Evolutionary conservation across 2,113 vertebrate species (phyloP).

Genomic region (Esox niger): DNA sequence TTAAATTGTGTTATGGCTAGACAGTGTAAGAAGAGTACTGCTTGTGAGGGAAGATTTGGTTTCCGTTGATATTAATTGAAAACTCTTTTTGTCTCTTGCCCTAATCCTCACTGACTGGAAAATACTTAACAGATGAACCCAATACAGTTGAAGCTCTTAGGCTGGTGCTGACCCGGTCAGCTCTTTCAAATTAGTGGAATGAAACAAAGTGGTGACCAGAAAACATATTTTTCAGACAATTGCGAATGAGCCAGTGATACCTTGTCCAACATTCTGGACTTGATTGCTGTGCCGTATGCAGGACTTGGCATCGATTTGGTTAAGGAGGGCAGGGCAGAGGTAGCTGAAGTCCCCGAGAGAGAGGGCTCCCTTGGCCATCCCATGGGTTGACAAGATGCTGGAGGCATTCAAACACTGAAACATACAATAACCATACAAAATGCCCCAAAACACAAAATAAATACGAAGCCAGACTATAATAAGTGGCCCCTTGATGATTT

Average conservation of each 20-base stretch:
- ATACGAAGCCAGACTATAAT: too few relatives aligned
- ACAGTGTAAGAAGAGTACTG: background rate
- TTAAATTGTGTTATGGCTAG: background rate
- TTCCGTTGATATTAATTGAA: too few relatives aligned
- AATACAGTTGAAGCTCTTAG: too few relatives aligned
- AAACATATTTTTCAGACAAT: too few relatives aligned
- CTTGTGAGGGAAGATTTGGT: background rate
- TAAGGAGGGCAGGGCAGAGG: conserved; percentile 91
- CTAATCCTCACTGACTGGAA: conserved; percentile 15
- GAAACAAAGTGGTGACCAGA: too few relatives aligned
- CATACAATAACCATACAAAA: background rate
- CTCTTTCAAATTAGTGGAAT: too few relatives aligned
- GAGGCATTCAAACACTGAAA: conserved; percentile 87
- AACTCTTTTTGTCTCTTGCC: background rate
- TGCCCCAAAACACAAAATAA: background rate
- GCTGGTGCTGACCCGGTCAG: too few relatives aligned
- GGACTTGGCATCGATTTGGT: conserved; percentile 84
- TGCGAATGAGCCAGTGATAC: conserved; percentile 11
- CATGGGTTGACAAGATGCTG: conserved; percentile 82
- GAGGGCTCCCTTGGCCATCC: conserved; percentile 79
- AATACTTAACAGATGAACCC: too few relatives aligned
- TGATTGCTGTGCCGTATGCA: conserved; percentile 78
- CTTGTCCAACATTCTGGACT: background rate
- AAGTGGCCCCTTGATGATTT: too few relatives aligned
- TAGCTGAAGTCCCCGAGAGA: conserved; percentile 81